These are phyloP conservation scores for Embiotoca jacksoni DNA, from an alignment of 2,113 vertebrate species.

Conservation along the genomic window DNA sequence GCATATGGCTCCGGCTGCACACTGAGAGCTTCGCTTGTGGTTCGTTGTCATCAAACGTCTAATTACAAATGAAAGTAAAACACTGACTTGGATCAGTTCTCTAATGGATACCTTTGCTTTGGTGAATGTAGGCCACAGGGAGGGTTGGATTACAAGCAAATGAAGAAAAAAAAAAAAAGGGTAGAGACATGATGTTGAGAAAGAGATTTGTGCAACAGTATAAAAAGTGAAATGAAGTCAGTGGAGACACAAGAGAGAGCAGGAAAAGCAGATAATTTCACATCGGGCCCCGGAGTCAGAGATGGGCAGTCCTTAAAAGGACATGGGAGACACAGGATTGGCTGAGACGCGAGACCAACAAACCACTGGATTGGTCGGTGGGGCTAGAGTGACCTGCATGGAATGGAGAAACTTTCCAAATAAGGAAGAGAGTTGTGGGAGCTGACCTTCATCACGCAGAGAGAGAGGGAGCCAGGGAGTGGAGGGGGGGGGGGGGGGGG, in stretches of 20 bases:
- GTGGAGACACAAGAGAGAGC: constrained; percentile 44
- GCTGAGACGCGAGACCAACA: constrained; percentile 74
- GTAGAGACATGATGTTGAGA: constrained; percentile 19
- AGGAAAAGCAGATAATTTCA: constrained; percentile 69
- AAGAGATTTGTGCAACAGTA: constrained; percentile 24
- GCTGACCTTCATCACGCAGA: constrained; percentile 87
- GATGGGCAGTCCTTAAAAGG: constrained; percentile 93
- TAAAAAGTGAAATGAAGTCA: constrained; percentile 47
- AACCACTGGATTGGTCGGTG: constrained; percentile 84
- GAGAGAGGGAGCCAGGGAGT: constrained; percentile 66
- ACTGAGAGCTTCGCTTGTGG: constrained; percentile 29
- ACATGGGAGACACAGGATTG: constrained; percentile 85
- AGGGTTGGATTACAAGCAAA: constrained; percentile 34
- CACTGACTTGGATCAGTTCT: constrained; percentile 8
- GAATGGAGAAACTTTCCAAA: constrained; percentile 92
- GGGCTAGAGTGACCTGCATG: constrained; percentile 87
- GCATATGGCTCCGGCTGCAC: constrained; percentile 41
- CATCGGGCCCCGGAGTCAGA: constrained; percentile 73
- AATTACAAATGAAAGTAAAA: constrained; percentile 47
- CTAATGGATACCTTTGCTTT: constrained; percentile 10
- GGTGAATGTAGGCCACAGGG: constrained; percentile 4
- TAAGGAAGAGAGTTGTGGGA: constrained; percentile 89
- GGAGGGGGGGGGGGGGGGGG: constrained; percentile 28
- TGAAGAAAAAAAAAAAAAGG: constrained; percentile 14
- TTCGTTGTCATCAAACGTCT: constrained; percentile 33